Evolutionary conservation across 2,888 invertebrate species (phyloP), one percentile per base, ranked within the genome.

Genomic region (Noctua fimbriata): DNA sequence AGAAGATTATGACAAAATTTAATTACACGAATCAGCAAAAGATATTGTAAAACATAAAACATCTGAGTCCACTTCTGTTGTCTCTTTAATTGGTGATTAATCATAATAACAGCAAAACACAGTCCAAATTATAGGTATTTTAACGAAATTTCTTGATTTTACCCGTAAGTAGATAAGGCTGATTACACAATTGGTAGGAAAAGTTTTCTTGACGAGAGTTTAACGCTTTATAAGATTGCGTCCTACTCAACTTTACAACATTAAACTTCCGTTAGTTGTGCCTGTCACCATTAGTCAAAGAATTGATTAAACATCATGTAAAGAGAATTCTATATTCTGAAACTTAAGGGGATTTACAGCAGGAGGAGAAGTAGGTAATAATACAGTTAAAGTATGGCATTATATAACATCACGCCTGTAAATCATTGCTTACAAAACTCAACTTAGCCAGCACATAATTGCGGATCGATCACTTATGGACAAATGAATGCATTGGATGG

Each of bases 81-180:
- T 55, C 58, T 58, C 14, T 32, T 44, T 70, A 79, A 87, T 82
- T 81, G 69, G 78, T 67, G 41, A 84, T 87, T 79, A 65, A 77
- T 87, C 83, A 76, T 72, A 32, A 71, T 83, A 71, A 78, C 41
- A 58, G 60, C 66, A 71, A 71, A 75, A 81, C 9, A 47, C n/a
- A 41, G 16, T 55, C 41, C 6, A 28, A 67, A 32, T 67, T 60
- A 60, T 36, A 44, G 18, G 16, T 44, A 72, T 55, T 82, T 78
- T 55, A 49, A 44, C 24, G 18, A 2, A 77, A 55, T 82, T 70
- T 70, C 36, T 58, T 28, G 32, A 52, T 16, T 47, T 58, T 81
- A 67, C 1, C 55, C 28, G 24, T 63, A 36, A 52, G 16, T 18
- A 65, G 5, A 24, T n/a, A 52, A 0, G 44, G 36, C 18, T 14